Conservation (phyloP, 2,888 invertebrate genomes). For the Pammene aurita region DNA sequence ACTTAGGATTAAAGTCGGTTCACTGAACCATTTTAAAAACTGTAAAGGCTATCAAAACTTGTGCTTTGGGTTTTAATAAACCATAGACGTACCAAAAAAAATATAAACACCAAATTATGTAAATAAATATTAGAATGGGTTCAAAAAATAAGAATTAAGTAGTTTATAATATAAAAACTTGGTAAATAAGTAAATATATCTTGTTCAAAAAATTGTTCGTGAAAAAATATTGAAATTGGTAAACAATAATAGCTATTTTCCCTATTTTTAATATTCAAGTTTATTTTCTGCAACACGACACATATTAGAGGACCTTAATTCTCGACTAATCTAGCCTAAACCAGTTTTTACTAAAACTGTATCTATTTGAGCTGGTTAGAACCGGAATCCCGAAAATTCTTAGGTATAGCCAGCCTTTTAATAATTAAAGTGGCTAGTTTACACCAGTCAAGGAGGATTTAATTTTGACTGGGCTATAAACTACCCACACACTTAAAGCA, state of each 20-base stretch:
- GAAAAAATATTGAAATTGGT: background rate
- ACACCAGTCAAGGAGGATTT: constrained; percentile 2
- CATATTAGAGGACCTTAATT: constrained; percentile 13
- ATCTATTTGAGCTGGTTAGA: constrained; percentile 25
- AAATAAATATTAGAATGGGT: background rate
- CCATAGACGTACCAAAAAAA: constrained; percentile 5
- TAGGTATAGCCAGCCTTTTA: constrained; percentile 29
- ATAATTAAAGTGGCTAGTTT: constrained; percentile 18
- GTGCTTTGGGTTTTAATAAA: constrained; percentile 21
- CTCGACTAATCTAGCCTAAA: background rate
- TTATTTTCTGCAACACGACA: constrained; percentile 14
- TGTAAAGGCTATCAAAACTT: constrained; percentile 30
- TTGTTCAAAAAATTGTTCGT: background rate
- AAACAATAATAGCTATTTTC: background rate
- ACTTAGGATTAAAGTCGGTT: background rate
- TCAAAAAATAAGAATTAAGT: no score
- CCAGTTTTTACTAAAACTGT: constrained; percentile 11
- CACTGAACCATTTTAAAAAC: constrained; percentile 8
- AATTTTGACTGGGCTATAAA: background rate
- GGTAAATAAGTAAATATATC: background rate
- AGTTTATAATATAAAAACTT: no score
- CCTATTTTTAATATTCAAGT: constrained; percentile 9
- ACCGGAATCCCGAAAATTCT: constrained; percentile 25
- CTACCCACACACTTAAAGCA: constrained; percentile 26
- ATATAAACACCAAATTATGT: background rate